These are phyloP conservation scores for Anguilla marmorata DNA, from an alignment of 2,797 vertebrate species.

Conservation along the genomic window DNA sequence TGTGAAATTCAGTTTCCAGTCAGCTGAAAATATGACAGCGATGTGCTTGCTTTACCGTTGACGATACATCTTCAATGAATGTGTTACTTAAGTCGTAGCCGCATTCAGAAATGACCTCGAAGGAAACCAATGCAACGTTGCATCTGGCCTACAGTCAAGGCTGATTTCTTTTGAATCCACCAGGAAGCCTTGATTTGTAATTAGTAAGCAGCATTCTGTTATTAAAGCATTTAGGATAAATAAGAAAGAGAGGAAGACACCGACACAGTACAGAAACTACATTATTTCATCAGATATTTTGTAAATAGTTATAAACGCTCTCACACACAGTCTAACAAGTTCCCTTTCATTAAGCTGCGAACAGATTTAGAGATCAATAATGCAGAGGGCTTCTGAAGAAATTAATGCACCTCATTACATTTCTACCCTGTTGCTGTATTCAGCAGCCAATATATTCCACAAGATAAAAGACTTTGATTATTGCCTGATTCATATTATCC, in stretches of 20 bases:
- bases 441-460: background rate
- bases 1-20: background rate
- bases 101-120: background rate
- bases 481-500: background rate
- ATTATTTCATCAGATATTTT: background rate
- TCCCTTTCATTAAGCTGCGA: background rate
- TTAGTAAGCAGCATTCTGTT: background rate
- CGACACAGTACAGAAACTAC: background rate
- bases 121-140: background rate
- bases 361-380: conserved; percentile 13
- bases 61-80: background rate
- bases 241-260: background rate
- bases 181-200: background rate
- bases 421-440: background rate
- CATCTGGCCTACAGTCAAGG: background rate
- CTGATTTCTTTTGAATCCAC: background rate
- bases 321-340: background rate
- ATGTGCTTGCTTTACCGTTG: background rate
- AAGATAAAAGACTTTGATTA: background rate
- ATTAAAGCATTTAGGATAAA: background rate
- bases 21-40: background rate
- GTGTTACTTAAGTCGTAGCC: background rate
- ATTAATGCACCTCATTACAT: conserved; percentile 3
- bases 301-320: background rate
- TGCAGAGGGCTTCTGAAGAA: background rate